Percentiles rank a stretch among this genome's conserved stretches.
These are phyloP conservation scores for Ctenopoma kingsleyae DNA, from an alignment of 2,797 vertebrate species.

Conservation along the genomic window DNA sequence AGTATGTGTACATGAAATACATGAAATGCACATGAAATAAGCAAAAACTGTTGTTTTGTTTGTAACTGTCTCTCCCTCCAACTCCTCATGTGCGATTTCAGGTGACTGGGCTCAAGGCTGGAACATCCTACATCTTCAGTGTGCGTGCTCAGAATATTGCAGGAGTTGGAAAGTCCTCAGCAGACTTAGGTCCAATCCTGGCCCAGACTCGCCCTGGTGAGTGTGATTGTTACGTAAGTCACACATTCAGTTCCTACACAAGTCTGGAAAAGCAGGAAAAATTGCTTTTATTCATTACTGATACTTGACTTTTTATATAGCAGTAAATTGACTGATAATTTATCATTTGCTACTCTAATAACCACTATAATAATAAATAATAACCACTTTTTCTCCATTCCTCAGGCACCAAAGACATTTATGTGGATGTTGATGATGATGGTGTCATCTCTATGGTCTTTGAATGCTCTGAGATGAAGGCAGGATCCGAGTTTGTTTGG, in stretches of 20 bases:
- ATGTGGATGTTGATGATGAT: constrained; percentile 92
- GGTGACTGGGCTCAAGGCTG: constrained; percentile 88
- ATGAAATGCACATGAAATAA: neutral
- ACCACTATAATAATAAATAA: no score
- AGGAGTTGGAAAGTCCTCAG: constrained; percentile 92
- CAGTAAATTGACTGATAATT: neutral
- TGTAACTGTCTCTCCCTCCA: neutral
- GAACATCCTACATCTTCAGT: constrained; percentile 89
- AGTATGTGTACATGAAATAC: neutral
- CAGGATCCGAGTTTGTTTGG: constrained; percentile 93
- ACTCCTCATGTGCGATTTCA: constrained; percentile 61
- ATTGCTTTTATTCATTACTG: neutral
- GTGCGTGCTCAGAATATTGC: constrained; percentile 92
- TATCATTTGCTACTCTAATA: neutral
- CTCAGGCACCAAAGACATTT: constrained; percentile 93
- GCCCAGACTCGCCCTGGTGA: constrained; percentile 93
- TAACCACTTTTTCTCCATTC: constrained; percentile 10
- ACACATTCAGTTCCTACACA: constrained; percentile 42
- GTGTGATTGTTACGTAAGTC: constrained; percentile 61
- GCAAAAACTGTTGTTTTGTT: constrained; percentile 17
- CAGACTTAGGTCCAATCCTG: constrained; percentile 87
- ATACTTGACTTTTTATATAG: neutral
- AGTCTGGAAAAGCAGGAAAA: constrained; percentile 21
- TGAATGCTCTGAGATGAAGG: constrained; percentile 92
- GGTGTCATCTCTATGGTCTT: constrained; percentile 96